These are phyloP conservation scores for Drosophila carrolli DNA, from an alignment of 1,140 invertebrate genomes.

Conservation along the genomic window DNA sequence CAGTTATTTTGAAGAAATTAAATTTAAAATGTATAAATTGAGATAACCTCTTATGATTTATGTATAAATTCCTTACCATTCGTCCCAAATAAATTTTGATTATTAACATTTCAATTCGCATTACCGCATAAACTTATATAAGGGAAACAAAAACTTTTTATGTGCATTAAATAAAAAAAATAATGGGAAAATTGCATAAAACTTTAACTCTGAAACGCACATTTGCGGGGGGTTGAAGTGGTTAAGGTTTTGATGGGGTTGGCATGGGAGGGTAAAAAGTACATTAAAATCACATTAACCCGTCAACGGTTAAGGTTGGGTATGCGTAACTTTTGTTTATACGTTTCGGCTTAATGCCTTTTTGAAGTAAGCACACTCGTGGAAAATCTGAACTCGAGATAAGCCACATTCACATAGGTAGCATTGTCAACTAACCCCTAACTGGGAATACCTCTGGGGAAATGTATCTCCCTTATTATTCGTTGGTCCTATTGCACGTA, in stretches of 20 bases:
- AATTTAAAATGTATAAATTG: background rate
- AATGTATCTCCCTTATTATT: constrained; percentile 10
- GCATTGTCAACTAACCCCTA: constrained; percentile 42
- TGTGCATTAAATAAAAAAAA: constrained; percentile 52
- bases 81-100: constrained; percentile 11
- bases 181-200: constrained; percentile 46
- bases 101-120: constrained; percentile 51
- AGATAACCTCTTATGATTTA: too few relatives aligned
- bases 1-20: background rate
- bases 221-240: background rate
- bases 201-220: constrained; percentile 44
- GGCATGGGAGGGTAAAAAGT: constrained; percentile 57
- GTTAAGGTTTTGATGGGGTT: background rate
- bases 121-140: constrained; percentile 19
- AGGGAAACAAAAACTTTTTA: constrained; percentile 39
- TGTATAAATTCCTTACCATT: too few relatives aligned
- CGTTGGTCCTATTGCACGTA: constrained; percentile 25
- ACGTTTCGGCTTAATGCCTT: constrained; percentile 67
- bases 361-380: constrained; percentile 63
- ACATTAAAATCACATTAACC: constrained; percentile 83
- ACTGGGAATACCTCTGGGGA: constrained; percentile 23
- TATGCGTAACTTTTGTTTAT: constrained; percentile 81
- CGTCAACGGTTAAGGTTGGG: constrained; percentile 74
- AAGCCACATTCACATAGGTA: constrained; percentile 23
- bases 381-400: constrained; percentile 15